These are phyloP conservation scores for Asobara japonica DNA, from an alignment of 1,140 invertebrate species.

Conservation along the genomic window DNA sequence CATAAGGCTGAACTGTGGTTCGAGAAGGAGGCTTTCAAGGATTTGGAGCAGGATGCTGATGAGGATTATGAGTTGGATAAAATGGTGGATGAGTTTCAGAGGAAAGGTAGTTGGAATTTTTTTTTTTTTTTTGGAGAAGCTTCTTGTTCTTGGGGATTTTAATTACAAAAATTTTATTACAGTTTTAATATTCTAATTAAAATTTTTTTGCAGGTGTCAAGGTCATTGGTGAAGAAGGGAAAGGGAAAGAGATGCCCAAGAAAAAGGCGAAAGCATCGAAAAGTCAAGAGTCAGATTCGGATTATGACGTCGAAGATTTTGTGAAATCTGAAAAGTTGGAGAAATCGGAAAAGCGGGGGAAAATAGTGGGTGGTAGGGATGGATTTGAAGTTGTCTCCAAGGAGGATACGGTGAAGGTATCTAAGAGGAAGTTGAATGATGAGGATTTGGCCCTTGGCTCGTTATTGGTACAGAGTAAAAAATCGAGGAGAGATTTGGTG, in stretches of 20 bases:
- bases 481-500: constrained; percentile 84
- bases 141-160: too few species aligned
- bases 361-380: constrained; percentile 64
- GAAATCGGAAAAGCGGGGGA: constrained; percentile 52
- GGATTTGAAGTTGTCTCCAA: constrained; percentile 76
- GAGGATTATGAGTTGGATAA: constrained; percentile 89
- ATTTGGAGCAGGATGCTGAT: constrained; percentile 81
- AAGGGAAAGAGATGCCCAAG: constrained; percentile 40
- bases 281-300: constrained; percentile 63
- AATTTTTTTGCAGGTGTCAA: too few species aligned
- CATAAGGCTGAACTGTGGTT: constrained; percentile 90
- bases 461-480: constrained; percentile 85
- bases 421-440: constrained; percentile 78
- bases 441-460: constrained; percentile 90
- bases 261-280: constrained; percentile 35
- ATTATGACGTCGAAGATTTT: constrained; percentile 72
- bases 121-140: too few species aligned
- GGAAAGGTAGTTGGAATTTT: too few species aligned
- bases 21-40: constrained; percentile 88
- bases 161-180: too few species aligned
- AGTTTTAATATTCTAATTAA: too few species aligned
- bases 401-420: constrained; percentile 51
- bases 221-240: constrained; percentile 65
- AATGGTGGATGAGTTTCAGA: constrained; percentile 77
- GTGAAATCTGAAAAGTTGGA: constrained; percentile 46